These are phyloP conservation scores for Cephus spinipes DNA, from an alignment of 2,888 invertebrate species.

Conservation along the genomic window DNA sequence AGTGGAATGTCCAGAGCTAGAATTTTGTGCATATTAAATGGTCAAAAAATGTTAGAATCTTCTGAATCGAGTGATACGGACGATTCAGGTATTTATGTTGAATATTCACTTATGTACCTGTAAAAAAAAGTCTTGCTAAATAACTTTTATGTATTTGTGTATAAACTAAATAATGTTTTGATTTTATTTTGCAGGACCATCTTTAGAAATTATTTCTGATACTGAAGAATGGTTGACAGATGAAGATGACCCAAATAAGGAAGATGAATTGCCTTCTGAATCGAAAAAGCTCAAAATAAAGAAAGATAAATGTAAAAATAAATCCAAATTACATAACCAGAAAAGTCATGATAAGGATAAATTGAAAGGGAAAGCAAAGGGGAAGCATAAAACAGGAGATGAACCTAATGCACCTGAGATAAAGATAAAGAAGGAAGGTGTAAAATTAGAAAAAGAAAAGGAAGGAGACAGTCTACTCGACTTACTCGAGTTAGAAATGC, in stretches of 20 bases:
- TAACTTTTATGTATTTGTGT: neutral
- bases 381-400: neutral
- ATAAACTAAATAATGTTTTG: constrained; percentile 9
- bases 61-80: constrained; percentile 61
- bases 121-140: neutral
- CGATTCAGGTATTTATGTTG: constrained; percentile 50
- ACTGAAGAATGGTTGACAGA: constrained; percentile 61
- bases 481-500: constrained; percentile 71
- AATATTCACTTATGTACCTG: neutral
- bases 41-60: constrained; percentile 58
- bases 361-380: neutral
- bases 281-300: constrained; percentile 5
- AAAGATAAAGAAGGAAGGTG: constrained; percentile 18
- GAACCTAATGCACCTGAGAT: neutral
- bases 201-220: constrained; percentile 64
- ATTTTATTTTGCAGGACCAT: constrained; percentile 48
- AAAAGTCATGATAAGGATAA: constrained; percentile 13
- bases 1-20: constrained; percentile 61
- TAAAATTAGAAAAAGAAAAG: constrained; percentile 42
- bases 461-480: constrained; percentile 68
- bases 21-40: constrained; percentile 57
- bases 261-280: neutral
- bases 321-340: neutral
- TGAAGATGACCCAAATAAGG: constrained; percentile 45
- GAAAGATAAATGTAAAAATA: constrained; percentile 14